Evolutionary conservation across 1,140 invertebrate species (phyloP), one percentile per base, ranked within the genome.

Genomic region (Ganaspis sp.): DNA sequence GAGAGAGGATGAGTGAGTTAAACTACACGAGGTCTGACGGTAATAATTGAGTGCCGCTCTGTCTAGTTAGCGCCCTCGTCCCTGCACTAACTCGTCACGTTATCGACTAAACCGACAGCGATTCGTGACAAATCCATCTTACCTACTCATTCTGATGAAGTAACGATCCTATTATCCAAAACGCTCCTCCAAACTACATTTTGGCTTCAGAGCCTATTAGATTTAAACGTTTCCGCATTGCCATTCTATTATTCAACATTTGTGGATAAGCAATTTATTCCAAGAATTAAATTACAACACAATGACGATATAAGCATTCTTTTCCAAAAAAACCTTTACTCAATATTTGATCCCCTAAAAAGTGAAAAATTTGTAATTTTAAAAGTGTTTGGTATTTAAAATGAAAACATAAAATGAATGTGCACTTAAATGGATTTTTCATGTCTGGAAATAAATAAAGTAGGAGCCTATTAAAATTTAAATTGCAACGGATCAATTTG

Each of bases 21-120:
- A 90, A 86, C 88, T 90, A 90, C 87, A 91, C 87, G 85, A 91
- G 87, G 82, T 90, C 85, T 90, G 90, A 90, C 90, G 89, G 85
- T 90, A 91, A 90, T 91, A 91, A 91, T 91, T 91, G 90, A 91
- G 89, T 90, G 88, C 89, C 85, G 90, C 84, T 91, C 83, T 91
- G 88, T 91, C 88, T 91, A 89, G 89, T 91, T 91, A 91, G 83
- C 84, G 84, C 74, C 79, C 81, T 85, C 79, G 17, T 58, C 72
- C 69, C 76, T 74, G 72, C 73, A 19, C 45, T 82, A 84, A 88
- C 86, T 89, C 87, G 87, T 88, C 88, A 88, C 83, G 84, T 88
- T 88, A 89, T 88, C 88, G 87, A 86, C 83, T 89, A 83, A 86
- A 87, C 23, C 85, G 86, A 91, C 87, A 84, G 83, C 85, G 87